Evolutionary conservation across 2,113 vertebrate species (phyloP), one percentile per base, ranked within the genome.

Genomic region (Aldabrachelys gigantea): DNA sequence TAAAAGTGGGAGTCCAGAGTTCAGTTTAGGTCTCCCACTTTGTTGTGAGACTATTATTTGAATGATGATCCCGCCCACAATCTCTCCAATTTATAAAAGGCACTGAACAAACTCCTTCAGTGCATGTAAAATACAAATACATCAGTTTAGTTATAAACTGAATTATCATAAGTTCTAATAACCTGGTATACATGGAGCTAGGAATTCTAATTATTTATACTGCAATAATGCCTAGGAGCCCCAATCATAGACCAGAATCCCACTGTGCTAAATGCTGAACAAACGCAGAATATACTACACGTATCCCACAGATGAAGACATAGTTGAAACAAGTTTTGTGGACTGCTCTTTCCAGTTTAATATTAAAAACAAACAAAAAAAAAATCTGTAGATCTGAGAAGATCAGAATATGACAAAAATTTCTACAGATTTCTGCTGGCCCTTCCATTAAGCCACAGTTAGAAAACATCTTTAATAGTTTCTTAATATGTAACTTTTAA

Each of bases 61-160:
- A 78, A 44, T 78, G 12, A 78, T 0, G 3, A 75, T 5, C 49
- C 9, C 82, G 16, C 75, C 86, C 79, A 76, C 50, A 84, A 5
- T 0, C 25, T 44, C 65, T 59, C 22, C 8, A 0, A 24, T 31
- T 80, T 3, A 12, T 0, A 9, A 41, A 44, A 52, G 4, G 72
- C 3, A 13, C 50, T 1, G 10, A 17, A 53, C 4, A 75, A 41
- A 41, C 35, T 76, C 89, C 92, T 49, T 19, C 50, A 59, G 59
- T 27, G 83, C 80, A 50, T 0, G 2, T 62, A 21, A 13, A 56
- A 75, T 2, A 10, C 35, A 44, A 52, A 38, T 44, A 76, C 21
- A 76, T 25, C 21, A 25, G 24, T 1, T 44, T 2, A 17, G 8
- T 27, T 79, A 76, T 2, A 21, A 87, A 79, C 57, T 1, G 7